phyloP scores from a whole-genome alignment of 2,113 vertebrate species.

The Chamaea fasciata region DNA sequence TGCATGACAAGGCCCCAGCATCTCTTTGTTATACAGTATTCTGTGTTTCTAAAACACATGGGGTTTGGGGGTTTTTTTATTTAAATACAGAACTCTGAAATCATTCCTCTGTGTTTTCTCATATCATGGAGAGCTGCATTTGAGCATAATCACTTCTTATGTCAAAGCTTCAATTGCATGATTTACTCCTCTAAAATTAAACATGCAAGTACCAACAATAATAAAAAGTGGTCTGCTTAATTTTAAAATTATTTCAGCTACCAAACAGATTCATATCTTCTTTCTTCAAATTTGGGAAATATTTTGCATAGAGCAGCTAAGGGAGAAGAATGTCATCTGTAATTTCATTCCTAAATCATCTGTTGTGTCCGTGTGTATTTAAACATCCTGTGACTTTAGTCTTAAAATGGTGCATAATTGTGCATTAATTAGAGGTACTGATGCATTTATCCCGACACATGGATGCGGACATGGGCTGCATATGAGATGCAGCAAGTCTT shows the following conservation, averaged over 20 bases:
- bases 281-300: not conserved
- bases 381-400: not conserved
- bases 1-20: fast-evolving
- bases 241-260: constrained; percentile 23
- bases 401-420: not conserved
- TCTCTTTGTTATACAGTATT: not conserved
- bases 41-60: not conserved
- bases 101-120: not conserved
- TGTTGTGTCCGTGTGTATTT: not conserved
- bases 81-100: not conserved
- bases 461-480: not conserved
- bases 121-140: not conserved
- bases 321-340: not conserved
- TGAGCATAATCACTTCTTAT: constrained; percentile 29
- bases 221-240: constrained; percentile 34
- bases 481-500: not conserved
- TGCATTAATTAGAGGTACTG: not conserved
- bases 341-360: not conserved
- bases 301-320: not conserved
- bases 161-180: constrained; percentile 42
- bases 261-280: not conserved
- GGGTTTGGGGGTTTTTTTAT: not conserved
- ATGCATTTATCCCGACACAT: not conserved
- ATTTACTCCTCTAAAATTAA: constrained; percentile 57
- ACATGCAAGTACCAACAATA: constrained; percentile 19